Conservation (phyloP, 2,888 invertebrate species). For the Cotesia congregata region DNA sequence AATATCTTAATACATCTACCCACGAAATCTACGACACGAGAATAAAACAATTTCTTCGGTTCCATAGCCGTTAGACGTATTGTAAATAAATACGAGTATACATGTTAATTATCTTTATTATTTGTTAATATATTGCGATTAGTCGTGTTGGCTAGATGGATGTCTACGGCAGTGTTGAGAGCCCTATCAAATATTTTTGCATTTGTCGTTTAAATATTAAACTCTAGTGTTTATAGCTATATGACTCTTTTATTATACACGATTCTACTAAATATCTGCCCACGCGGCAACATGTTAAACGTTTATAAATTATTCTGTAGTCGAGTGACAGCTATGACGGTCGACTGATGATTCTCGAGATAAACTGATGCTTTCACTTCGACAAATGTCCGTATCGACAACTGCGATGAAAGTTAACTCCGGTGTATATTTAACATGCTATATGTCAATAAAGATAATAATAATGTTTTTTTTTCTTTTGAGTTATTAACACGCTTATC, state of each 20-base stretch:
- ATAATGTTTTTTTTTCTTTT: not conserved
- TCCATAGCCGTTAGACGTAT: too few species aligned
- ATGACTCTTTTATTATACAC: too few species aligned
- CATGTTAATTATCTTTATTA: too few species aligned
- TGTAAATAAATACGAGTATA: too few species aligned
- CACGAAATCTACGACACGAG: not conserved
- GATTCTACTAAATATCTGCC: constrained; percentile 27
- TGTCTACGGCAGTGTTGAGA: too few species aligned
- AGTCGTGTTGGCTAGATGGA: too few species aligned
- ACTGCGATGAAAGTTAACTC: not conserved
- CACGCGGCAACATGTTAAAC: constrained; percentile 45
- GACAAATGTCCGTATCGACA: constrained; percentile 7
- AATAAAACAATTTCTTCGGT: too few species aligned
- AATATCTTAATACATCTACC: constrained; percentile 50
- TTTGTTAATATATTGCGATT: too few species aligned
- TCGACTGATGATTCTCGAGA: constrained; percentile 47
- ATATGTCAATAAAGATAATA: not conserved
- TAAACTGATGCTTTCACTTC: constrained; percentile 24
- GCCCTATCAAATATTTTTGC: too few species aligned
- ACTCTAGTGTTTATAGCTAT: too few species aligned
- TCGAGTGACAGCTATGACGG: constrained; percentile 51
- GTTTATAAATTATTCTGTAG: constrained; percentile 50
- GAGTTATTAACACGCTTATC: not conserved
- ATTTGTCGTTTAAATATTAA: too few species aligned
- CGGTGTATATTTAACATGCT: not conserved